These are phyloP conservation scores for Neomonachus schauinslandi DNA, from an alignment of 2,113 vertebrate species.

Conservation along the genomic window DNA sequence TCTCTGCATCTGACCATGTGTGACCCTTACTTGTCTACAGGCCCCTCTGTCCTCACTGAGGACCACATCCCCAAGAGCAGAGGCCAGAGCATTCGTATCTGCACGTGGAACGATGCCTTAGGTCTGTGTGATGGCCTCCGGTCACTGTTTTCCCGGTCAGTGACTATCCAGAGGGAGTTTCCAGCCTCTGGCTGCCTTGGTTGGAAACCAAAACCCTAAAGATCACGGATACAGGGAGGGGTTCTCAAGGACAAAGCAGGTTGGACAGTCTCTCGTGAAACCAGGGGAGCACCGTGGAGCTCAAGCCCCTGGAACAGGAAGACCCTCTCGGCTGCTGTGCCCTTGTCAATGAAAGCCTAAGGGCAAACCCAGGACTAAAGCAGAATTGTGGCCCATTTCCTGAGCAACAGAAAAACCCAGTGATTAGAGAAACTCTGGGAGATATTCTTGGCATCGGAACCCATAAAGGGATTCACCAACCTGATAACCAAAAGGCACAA, in stretches of 20 bases:
- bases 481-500: background rate
- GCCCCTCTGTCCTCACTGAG: background rate
- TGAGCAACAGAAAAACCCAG: background rate
- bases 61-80: background rate
- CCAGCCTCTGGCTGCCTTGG: background rate
- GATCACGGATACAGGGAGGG: background rate
- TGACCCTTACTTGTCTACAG: background rate
- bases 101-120: background rate
- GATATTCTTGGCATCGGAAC: background rate
- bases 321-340: no score
- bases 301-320: background rate
- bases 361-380: background rate
- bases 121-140: background rate
- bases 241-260: background rate
- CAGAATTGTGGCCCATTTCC: background rate
- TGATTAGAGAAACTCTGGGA: background rate
- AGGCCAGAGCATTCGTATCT: no score
- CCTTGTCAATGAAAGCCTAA: background rate
- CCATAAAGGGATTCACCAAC: background rate
- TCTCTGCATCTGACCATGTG: background rate
- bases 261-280: background rate
- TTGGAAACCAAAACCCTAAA: background rate
- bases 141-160: background rate
- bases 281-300: background rate
- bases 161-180: background rate